Base-by-base conservation (phyloP, 2,888 invertebrate species). In the Trissoscelio sp. region DNA sequence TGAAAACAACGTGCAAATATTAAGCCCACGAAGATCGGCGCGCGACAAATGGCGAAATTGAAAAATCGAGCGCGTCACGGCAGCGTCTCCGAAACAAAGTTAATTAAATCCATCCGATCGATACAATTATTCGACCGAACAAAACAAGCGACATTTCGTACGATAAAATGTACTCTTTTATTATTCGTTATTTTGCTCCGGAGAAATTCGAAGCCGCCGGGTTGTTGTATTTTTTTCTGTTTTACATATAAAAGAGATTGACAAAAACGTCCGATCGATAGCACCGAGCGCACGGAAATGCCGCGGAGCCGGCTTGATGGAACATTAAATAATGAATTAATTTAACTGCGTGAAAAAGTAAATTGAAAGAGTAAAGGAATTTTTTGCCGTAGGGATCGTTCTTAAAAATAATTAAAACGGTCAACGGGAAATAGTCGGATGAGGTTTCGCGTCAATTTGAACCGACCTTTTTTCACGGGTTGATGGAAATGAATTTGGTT, bases 231-330 rank as follows among this genome's bases (percentile, higher is more conserved):
- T 77, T 77, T 77, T 62, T 67, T 44, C 58, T 34, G 51, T 42
- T 67, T 75, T 75, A 58, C 75, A 58, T 75, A 75, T 75, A 75
- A 58, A 75, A 75, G 67, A 75, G 67, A 75, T 67, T 75, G 58
- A 67, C 66, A 67, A 75, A 75, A 75, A 37, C 37, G n/a, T 34
- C 12, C 28, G 58, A 75, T 75, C 64, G 48, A 73, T 73, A 53
- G n/a, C 24, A n/a, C 34, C 37, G 16, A 14, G 62, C 12, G 20
- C 48, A 28, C 16, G 42, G 14, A 42, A 39, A 39, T 7, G 20
- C 57, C 39, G 20, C 37, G 14, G 39, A 53, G 6, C 22, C 34
- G 48, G 16, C 57, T 66, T 28, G 46, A 20, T 46, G 57, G 12
- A 42, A 57, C 42, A 66, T 74, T 74, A 44, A 55, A 66, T 64